Percentiles rank a stretch among this genome's conserved stretches.
These are phyloP conservation scores for Macrobrachium rosenbergii DNA, from an alignment of 1,140 invertebrate genomes.

Conservation along the genomic window DNA sequence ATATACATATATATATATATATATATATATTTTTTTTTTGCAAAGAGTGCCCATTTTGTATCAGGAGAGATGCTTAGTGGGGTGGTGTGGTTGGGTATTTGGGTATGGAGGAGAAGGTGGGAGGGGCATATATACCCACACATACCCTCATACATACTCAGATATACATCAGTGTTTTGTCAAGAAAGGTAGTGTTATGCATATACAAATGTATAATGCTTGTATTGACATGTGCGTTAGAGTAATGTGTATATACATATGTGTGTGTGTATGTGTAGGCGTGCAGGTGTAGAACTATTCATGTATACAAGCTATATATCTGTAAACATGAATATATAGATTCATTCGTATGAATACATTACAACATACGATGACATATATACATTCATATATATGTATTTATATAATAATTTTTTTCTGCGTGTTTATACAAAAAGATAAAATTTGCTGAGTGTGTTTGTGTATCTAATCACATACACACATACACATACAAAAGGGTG, in stretches of 20 bases:
- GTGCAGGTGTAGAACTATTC: background rate
- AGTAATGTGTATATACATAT: slow-evolving; percentile 6
- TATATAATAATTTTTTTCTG: too few relatives aligned
- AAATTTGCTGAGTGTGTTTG: background rate
- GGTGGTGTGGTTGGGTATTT: too few relatives aligned
- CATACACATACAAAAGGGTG: slow-evolving; percentile 6
- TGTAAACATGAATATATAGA: background rate
- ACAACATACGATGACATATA: background rate
- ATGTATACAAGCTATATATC: background rate
- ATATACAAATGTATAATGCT: too few relatives aligned
- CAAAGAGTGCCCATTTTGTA: too few relatives aligned
- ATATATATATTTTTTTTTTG: slow-evolving; percentile 22
- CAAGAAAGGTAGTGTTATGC: too few relatives aligned
- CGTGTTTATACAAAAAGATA: slow-evolving; percentile 1
- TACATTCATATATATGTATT: too few relatives aligned
- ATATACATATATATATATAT: slow-evolving; percentile 22
- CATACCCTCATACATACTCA: too few relatives aligned
- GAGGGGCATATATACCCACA: too few relatives aligned
- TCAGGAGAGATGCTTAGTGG: too few relatives aligned
- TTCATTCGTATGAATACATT: background rate
- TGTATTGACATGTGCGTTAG: too few relatives aligned
- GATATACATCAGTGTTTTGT: too few relatives aligned
- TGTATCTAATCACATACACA: slow-evolving; percentile 10
- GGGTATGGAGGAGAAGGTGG: too few relatives aligned
- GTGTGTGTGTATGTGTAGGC: slow-evolving; percentile 1